Evolutionary conservation across 2,888 invertebrate species (phyloP).

Genomic region (Tyria jacobaeae): DNA sequence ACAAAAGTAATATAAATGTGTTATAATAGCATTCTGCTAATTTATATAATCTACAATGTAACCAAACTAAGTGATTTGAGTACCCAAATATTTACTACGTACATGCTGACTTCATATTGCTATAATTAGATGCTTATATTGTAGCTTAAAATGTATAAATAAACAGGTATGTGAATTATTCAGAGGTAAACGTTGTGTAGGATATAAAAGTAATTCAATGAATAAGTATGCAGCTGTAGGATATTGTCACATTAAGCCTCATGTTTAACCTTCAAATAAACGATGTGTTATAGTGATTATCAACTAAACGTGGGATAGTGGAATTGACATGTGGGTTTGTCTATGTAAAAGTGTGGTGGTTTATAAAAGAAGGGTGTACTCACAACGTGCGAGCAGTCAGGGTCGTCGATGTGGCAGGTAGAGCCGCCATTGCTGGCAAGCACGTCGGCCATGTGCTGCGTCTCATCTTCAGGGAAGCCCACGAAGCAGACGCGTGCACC

Average conservation of each 20-base stretch:
- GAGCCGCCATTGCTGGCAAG: slow-evolving; percentile 95
- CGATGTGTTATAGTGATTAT: slow-evolving; percentile 4
- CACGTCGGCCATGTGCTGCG: slow-evolving; percentile 96
- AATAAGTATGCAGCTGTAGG: slow-evolving; percentile 3
- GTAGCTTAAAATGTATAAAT: slow-evolving; percentile 70
- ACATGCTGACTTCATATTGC: slow-evolving; percentile 78
- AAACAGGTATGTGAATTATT: slow-evolving; percentile 65
- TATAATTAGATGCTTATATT: slow-evolving; percentile 73
- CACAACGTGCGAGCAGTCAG: slow-evolving; percentile 96
- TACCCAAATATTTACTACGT: slow-evolving; percentile 71
- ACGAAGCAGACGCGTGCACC: slow-evolving; percentile 95
- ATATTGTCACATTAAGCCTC: slow-evolving; percentile 3
- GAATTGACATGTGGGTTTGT: slow-evolving; percentile 1
- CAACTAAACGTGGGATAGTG: neutral
- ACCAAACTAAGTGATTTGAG: slow-evolving; percentile 70
- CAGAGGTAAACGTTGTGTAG: slow-evolving; percentile 63
- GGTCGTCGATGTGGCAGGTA: slow-evolving; percentile 91
- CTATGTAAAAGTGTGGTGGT: slow-evolving; percentile 4
- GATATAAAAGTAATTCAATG: slow-evolving; percentile 17
- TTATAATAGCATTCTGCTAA: slow-evolving; percentile 54
- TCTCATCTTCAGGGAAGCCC: slow-evolving; percentile 96
- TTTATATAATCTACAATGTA: slow-evolving; percentile 65
- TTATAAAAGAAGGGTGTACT: slow-evolving; percentile 72
- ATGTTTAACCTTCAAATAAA: slow-evolving; percentile 16
- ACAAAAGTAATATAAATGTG: neutral